Conservation (phyloP, 2,888 invertebrate genomes). For the Apamea sordens region DNA sequence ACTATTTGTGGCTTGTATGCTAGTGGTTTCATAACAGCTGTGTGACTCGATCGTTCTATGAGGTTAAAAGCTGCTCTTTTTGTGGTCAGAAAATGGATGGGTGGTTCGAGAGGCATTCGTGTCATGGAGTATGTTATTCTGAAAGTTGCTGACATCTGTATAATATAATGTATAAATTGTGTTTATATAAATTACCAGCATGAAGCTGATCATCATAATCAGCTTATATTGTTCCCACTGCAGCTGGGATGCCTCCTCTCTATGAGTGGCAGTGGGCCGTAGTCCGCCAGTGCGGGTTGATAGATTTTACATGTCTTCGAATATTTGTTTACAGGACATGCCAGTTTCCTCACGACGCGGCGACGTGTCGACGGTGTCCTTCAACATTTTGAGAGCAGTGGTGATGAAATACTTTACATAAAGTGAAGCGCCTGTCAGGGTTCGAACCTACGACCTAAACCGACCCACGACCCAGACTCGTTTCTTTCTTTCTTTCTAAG, state of each 20-base stretch:
- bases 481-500: too few species aligned
- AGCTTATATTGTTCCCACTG: neutral
- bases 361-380: too few species aligned
- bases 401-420: neutral
- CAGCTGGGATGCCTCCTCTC: neutral
- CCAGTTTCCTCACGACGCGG: too few species aligned
- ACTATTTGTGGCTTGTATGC: conserved; percentile 42
- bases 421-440: neutral
- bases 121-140: neutral
- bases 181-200: neutral
- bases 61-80: neutral
- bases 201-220: too few species aligned
- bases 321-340: neutral
- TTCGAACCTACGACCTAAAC: neutral
- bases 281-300: neutral
- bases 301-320: neutral
- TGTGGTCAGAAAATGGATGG: neutral
- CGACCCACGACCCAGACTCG: too few species aligned
- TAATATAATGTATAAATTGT: neutral
- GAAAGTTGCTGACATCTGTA: neutral
- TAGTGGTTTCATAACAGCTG: conserved; percentile 14
- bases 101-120: neutral
- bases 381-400: neutral
- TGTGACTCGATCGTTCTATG: neutral
- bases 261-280: neutral